These are phyloP conservation scores for human DNA, from an alignment of 2,113 vertebrate species.

Conservation along the genomic window DNA sequence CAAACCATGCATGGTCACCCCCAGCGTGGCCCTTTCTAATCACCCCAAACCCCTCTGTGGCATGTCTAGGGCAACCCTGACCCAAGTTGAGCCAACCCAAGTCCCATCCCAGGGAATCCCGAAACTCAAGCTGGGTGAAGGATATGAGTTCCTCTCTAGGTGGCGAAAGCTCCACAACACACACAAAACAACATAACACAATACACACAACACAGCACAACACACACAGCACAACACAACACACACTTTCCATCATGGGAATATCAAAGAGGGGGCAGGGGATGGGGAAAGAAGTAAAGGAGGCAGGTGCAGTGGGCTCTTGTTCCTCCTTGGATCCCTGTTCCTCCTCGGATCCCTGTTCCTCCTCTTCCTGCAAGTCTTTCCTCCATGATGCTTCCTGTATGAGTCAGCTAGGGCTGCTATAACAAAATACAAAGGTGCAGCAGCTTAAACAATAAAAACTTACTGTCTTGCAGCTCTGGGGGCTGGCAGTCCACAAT, in stretches of 20 bases:
- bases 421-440: rapidly evolving
- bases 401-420: rapidly evolving
- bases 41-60: rapidly evolving
- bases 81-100: neutral
- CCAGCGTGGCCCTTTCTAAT: neutral
- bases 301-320: rapidly evolving
- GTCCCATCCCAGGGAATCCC: rapidly evolving
- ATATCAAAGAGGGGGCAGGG: neutral
- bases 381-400: neutral
- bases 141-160: neutral
- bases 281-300: rapidly evolving
- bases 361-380: too few relatives aligned
- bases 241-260: neutral
- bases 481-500: neutral
- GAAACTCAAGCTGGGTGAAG: too few relatives aligned
- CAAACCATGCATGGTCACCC: neutral
- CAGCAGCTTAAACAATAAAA: neutral
- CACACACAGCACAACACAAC: too few relatives aligned
- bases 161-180: too few relatives aligned
- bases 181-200: too few relatives aligned
- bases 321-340: rapidly evolving
- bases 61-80: too few relatives aligned
- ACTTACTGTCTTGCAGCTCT: neutral
- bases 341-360: too few relatives aligned
- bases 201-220: too few relatives aligned